phyloP scores from a whole-genome alignment of 2,888 invertebrate genomes.

The Cephalotes varians region DNA sequence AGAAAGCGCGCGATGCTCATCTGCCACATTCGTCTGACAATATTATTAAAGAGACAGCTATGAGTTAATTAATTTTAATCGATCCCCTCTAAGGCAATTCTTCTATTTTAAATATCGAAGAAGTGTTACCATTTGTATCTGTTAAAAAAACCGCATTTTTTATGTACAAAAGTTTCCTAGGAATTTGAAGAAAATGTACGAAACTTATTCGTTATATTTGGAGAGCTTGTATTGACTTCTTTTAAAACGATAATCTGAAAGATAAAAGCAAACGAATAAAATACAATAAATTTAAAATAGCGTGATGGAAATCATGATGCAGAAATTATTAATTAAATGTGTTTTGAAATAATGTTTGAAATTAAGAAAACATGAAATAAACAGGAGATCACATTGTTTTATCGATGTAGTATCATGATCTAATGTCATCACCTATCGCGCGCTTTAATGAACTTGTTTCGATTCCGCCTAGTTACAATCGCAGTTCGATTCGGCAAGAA shows the following conservation, averaged over 20 bases:
- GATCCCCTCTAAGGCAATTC: not conserved
- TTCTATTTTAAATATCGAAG: not conserved
- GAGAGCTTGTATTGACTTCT: not conserved
- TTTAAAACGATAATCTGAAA: not conserved
- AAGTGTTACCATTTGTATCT: not conserved
- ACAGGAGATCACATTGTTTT: not conserved
- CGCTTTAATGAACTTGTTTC: not conserved
- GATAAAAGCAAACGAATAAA: not conserved
- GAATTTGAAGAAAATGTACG: not conserved
- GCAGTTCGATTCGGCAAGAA: too few species aligned
- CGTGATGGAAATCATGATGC: not conserved
- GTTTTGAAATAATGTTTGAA: not conserved
- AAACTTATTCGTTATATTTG: not conserved
- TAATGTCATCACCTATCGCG: not conserved
- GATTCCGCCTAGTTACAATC: slow-evolving; percentile 51
- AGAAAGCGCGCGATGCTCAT: slow-evolving; percentile 61
- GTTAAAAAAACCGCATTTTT: not conserved
- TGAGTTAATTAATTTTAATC: slow-evolving; percentile 15
- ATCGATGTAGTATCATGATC: not conserved
- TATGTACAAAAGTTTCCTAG: not conserved
- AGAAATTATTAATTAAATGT: not conserved
- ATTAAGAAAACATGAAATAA: not conserved
- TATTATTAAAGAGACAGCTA: slow-evolving; percentile 8
- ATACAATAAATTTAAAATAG: not conserved
- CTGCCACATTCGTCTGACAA: not conserved